These are phyloP conservation scores for Eupithecia vulgata DNA, from an alignment of 2,888 invertebrate genomes.

Conservation along the genomic window DNA sequence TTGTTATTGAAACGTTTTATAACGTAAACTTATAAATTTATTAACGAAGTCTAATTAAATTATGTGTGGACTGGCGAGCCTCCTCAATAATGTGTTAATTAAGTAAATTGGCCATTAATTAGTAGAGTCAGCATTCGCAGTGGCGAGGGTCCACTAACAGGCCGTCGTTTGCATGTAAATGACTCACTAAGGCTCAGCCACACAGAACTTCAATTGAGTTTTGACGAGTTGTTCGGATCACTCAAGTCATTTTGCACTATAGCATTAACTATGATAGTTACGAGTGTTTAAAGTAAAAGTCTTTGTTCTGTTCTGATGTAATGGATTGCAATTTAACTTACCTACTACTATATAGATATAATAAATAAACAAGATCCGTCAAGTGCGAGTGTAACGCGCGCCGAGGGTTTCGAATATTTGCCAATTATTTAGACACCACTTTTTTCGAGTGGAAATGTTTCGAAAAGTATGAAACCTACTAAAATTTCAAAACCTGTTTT, in stretches of 20 bases:
- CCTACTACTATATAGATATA: too few relatives aligned
- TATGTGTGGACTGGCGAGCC: not conserved
- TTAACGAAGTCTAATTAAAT: slow-evolving; percentile 2
- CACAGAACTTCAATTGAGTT: slow-evolving; percentile 6
- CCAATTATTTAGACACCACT: too few relatives aligned
- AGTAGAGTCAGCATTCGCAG: slow-evolving; percentile 24
- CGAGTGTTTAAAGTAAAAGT: too few relatives aligned
- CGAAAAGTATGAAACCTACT: too few relatives aligned
- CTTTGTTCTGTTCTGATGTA: not conserved
- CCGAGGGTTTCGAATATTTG: too few relatives aligned
- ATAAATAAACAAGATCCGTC: too few relatives aligned
- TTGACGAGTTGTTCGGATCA: not conserved
- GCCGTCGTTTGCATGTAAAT: slow-evolving; percentile 22
- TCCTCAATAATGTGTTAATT: slow-evolving; percentile 21
- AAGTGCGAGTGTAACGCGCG: too few relatives aligned
- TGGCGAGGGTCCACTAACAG: slow-evolving; percentile 14
- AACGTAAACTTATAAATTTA: not conserved
- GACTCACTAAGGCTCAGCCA: slow-evolving; percentile 10
- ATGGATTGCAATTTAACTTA: not conserved
- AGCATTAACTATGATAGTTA: not conserved
- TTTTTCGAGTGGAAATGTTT: too few relatives aligned
- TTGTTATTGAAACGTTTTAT: not conserved
- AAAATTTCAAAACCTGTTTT: too few relatives aligned
- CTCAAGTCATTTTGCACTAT: not conserved
- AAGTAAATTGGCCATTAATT: slow-evolving; percentile 24